phyloP scores from a whole-genome alignment of 2,888 invertebrate genomes.

The Pemphredon lugubris region DNA sequence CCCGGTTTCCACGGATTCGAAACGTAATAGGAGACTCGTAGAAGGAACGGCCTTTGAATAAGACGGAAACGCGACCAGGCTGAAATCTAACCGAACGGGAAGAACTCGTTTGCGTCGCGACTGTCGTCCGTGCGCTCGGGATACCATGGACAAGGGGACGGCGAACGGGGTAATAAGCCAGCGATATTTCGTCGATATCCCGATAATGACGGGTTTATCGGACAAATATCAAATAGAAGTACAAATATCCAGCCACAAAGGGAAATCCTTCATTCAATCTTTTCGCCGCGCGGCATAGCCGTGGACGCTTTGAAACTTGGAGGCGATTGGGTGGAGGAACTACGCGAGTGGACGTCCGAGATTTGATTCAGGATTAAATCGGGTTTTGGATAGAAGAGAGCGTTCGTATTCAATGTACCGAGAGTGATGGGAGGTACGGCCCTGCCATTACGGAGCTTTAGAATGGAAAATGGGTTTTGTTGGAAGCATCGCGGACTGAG shows the following conservation, averaged over 20 bases:
- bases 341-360: slow-evolving; percentile 7
- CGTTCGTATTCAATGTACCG: slow-evolving; percentile 38
- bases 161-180: no score
- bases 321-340: no score
- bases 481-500: not conserved
- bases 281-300: no score
- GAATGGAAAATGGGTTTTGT: slow-evolving; percentile 46
- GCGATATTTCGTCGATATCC: no score
- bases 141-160: no score
- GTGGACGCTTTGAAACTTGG: no score
- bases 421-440: slow-evolving; percentile 25
- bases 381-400: slow-evolving; percentile 7
- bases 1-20: slow-evolving; percentile 11
- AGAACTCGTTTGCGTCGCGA: slow-evolving; percentile 13
- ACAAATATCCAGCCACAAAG: no score
- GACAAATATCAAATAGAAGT: no score
- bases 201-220: no score
- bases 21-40: slow-evolving; percentile 24
- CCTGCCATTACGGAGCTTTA: slow-evolving; percentile 28
- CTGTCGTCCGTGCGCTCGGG: no score
- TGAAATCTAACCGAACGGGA: slow-evolving; percentile 58
- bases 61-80: slow-evolving; percentile 55
- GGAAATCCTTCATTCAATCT: no score
- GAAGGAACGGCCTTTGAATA: slow-evolving; percentile 45
- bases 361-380: slow-evolving; percentile 35